A percentile compares a stretch with the other conserved stretches of the same genome.
Evolutionary conservation across 2,888 invertebrate species (phyloP).

Genomic region (Zeuzera pyrina): DNA sequence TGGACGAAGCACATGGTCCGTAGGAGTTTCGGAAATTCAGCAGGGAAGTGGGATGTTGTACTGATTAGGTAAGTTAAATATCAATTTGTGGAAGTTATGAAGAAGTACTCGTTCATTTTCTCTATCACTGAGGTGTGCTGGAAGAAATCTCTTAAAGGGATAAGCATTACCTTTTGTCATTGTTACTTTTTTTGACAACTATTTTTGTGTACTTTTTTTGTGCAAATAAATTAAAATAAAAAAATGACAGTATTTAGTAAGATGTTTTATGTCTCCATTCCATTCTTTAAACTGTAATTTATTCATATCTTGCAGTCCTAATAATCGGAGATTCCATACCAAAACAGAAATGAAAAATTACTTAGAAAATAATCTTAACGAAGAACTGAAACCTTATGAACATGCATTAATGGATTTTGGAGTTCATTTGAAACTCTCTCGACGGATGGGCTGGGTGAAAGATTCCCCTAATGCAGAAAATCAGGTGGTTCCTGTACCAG

Average conservation of each 20-base stretch:
- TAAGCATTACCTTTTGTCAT: no score
- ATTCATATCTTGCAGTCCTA: constrained; percentile 36
- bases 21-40: constrained; percentile 76
- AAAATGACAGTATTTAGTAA: no score
- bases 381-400: constrained; percentile 29
- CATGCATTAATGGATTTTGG: constrained; percentile 53
- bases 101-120: no score
- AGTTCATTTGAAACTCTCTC: constrained; percentile 52
- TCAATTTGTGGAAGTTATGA: no score
- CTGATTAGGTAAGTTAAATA: constrained; percentile 76
- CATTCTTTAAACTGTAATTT: no score
- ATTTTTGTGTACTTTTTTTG: no score
- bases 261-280: no score
- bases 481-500: constrained; percentile 23
- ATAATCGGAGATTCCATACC: constrained; percentile 52
- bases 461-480: constrained; percentile 18
- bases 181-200: no score
- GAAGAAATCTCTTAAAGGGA: no score
- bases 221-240: no score
- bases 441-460: constrained; percentile 57
- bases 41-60: constrained; percentile 88
- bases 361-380: constrained; percentile 32
- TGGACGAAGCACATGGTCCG: constrained; percentile 88
- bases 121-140: no score
- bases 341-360: constrained; percentile 54